A percentile compares a stretch with the other conserved stretches of the same genome.
These are phyloP conservation scores for Drosophila ironensis DNA, from an alignment of 1,140 invertebrate genomes.

Conservation along the genomic window DNA sequence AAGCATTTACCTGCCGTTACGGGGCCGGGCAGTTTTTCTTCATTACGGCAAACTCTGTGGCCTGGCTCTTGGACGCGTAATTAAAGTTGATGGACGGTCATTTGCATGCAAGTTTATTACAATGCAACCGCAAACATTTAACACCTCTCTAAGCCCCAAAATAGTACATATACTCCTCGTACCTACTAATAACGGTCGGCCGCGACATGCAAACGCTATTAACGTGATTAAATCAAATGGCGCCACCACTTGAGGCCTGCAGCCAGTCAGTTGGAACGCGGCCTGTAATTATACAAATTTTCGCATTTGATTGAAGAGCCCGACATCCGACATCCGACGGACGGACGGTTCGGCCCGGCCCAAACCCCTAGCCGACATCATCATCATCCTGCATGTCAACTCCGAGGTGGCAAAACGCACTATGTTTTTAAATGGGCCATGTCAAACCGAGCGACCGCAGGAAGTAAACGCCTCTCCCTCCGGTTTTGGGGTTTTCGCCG, in stretches of 20 bases:
- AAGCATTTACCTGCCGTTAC: slow-evolving; percentile 37
- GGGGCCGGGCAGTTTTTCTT: slow-evolving; percentile 43
- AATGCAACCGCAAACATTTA: slow-evolving; percentile 69
- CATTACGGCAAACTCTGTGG: slow-evolving; percentile 33
- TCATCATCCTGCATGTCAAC: slow-evolving; percentile 28
- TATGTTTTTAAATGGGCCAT: slow-evolving; percentile 62
- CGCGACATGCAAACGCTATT: slow-evolving; percentile 73
- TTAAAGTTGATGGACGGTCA: slow-evolving; percentile 67
- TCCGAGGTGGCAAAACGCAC: background rate
- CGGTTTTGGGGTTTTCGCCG: slow-evolving; percentile 26
- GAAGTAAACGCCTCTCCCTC: slow-evolving; percentile 53
- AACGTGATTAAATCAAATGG: slow-evolving; percentile 75
- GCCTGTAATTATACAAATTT: slow-evolving; percentile 71
- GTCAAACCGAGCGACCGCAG: slow-evolving; percentile 65
- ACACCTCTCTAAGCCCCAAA: slow-evolving; percentile 50
- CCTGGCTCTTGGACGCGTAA: slow-evolving; percentile 29
- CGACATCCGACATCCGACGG: slow-evolving; percentile 19
- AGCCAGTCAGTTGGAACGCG: background rate
- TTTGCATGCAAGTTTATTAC: slow-evolving; percentile 61
- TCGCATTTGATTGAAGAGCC: slow-evolving; percentile 73
- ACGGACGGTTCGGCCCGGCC: too few species aligned
- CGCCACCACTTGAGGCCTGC: slow-evolving; percentile 24
- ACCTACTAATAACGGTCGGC: too few species aligned
- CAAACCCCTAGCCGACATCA: too few species aligned
- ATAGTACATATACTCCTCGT: background rate